A percentile compares a stretch with the other conserved stretches of the same genome.
Evolutionary conservation across 2,888 invertebrate genomes (phyloP).

Genomic region (Drosophila siamana): DNA sequence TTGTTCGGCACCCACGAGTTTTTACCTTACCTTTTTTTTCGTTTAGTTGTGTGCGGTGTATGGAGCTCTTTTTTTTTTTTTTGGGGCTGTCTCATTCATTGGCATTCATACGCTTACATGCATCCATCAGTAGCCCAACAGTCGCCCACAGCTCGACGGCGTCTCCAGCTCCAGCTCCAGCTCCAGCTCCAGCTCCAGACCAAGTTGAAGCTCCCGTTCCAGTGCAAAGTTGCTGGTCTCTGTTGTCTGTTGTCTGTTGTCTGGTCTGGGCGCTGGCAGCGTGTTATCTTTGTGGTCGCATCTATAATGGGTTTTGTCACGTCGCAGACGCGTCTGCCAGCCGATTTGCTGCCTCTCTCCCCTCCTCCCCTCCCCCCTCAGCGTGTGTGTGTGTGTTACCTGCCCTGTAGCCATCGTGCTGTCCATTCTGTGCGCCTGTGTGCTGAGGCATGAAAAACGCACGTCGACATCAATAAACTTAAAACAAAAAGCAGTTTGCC

Average conservation of each 20-base stretch:
- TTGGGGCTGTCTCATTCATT: conserved; percentile 35
- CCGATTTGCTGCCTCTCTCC: conserved; percentile 1
- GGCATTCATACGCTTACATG: conserved; percentile 41
- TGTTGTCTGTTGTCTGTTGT: neutral
- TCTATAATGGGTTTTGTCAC: conserved; percentile 85
- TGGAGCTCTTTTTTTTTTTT: neutral
- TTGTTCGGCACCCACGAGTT: no score
- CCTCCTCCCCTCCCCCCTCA: neutral
- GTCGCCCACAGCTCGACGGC: neutral
- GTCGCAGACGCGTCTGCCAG: conserved; percentile 77
- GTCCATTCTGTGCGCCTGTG: conserved; percentile 48
- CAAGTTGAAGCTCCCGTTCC: no score
- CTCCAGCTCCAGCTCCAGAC: conserved; percentile 6
- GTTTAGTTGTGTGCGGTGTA: no score
- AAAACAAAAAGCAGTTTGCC: conserved; percentile 64
- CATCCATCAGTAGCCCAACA: conserved; percentile 30
- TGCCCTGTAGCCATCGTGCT: conserved; percentile 5
- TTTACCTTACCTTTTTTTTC: conserved; percentile 18
- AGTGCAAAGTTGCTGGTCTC: neutral
- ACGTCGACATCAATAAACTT: conserved; percentile 78
- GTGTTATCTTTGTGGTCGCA: conserved; percentile 82
- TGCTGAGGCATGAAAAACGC: conserved; percentile 79
- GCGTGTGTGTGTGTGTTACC: conserved; percentile 5
- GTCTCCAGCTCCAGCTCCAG: conserved; percentile 4
- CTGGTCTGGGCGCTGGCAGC: conserved; percentile 47